Conservation (phyloP, 2,888 invertebrate genomes). For the Omphaloscelis lunosa region DNA sequence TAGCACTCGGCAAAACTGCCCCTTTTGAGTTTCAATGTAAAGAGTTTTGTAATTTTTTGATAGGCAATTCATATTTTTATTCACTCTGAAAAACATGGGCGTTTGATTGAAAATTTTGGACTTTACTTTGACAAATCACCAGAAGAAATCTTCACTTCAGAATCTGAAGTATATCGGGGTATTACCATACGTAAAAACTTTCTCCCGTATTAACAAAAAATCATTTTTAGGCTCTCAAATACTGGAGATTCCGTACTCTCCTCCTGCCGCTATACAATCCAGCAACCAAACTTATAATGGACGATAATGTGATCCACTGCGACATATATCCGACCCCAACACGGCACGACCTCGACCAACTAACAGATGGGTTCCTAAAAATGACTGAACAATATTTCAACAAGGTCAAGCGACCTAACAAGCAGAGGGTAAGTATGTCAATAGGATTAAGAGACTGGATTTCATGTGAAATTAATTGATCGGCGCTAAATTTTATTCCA, state of each 20-base stretch:
- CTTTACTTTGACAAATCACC: neutral
- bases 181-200: slow-evolving; percentile 18
- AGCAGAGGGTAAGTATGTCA: slow-evolving; percentile 93
- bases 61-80: neutral
- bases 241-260: slow-evolving; percentile 97
- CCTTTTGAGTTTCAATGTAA: neutral
- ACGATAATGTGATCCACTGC: slow-evolving; percentile 93
- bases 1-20: neutral
- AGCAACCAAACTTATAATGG: slow-evolving; percentile 94
- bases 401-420: slow-evolving; percentile 95
- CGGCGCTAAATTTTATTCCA: slow-evolving; percentile 34
- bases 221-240: slow-evolving; percentile 93
- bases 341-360: slow-evolving; percentile 91
- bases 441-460: slow-evolving; percentile 29
- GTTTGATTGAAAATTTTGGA: neutral
- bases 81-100: neutral
- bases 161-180: neutral
- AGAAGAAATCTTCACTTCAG: neutral
- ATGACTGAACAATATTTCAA: slow-evolving; percentile 97
- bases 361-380: slow-evolving; percentile 94
- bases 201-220: slow-evolving; percentile 15
- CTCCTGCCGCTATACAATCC: slow-evolving; percentile 95
- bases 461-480: slow-evolving; percentile 44
- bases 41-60: neutral
- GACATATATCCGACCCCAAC: slow-evolving; percentile 95